Percentiles rank a stretch among this genome's conserved stretches.
Conservation (phyloP, 30 jellyfish, hydroid and myxozoan species). For the Nemopilema nomurai region DNA sequence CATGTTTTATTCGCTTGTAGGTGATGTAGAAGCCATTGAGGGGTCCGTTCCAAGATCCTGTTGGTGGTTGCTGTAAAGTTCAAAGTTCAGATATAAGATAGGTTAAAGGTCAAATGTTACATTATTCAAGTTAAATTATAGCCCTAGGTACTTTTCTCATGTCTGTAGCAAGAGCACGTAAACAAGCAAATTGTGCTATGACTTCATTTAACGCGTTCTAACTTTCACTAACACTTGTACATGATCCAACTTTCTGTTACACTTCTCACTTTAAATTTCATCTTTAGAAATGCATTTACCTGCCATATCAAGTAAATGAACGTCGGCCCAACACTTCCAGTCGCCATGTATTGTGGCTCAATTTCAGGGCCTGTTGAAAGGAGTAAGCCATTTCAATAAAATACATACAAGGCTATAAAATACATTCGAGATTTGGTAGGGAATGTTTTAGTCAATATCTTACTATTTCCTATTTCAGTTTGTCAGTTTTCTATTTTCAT, state of each 20-base stretch:
- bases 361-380: slow-evolving; percentile 55
- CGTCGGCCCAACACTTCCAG: slow-evolving; percentile 40
- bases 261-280: no score
- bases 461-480: no score
- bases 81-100: no score
- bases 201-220: no score
- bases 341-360: slow-evolving; percentile 33
- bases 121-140: no score
- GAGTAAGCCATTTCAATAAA: neutral
- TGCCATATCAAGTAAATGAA: slow-evolving; percentile 46
- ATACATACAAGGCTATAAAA: neutral
- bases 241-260: no score
- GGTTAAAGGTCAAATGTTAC: no score
- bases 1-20: slow-evolving; percentile 41
- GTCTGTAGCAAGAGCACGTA: neutral
- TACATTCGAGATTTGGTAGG: neutral
- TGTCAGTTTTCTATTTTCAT: no score
- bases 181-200: neutral
- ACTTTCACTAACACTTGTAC: no score
- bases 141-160: no score
- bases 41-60: slow-evolving; percentile 57
- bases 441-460: no score
- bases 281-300: slow-evolving; percentile 3
- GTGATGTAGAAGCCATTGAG: slow-evolving; percentile 51
- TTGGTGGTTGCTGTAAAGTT: slow-evolving; percentile 60